Conservation (phyloP, 2,797 vertebrate genomes). For the Lacerta bilineata region DNA sequence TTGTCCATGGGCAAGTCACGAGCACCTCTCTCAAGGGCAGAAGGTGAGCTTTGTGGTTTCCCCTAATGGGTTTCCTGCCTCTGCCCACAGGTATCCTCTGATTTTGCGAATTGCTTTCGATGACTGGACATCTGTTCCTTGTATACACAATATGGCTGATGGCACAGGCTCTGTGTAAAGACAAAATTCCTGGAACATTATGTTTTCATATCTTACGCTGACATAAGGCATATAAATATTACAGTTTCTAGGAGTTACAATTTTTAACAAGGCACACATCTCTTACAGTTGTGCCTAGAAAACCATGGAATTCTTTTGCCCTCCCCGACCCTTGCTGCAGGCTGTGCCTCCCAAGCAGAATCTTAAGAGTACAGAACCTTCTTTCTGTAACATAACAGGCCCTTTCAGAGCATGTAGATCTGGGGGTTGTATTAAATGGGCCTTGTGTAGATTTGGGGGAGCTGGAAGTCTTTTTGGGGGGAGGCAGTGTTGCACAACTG, state of each 20-base stretch:
- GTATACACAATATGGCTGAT: background rate
- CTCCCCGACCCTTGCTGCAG: background rate
- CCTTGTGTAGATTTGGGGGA: background rate
- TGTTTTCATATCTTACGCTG: background rate
- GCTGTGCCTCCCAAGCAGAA: background rate
- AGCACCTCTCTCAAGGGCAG: background rate
- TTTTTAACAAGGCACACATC: background rate
- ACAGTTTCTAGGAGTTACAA: background rate
- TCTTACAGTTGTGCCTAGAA: background rate
- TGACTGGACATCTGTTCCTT: background rate
- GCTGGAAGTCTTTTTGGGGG: background rate
- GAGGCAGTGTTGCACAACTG: background rate
- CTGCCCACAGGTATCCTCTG: background rate
- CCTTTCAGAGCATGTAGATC: background rate
- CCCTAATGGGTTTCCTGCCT: background rate
- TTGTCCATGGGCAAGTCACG: background rate
- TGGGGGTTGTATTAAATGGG: background rate
- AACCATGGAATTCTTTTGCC: background rate
- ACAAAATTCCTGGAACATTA: constrained; percentile 3
- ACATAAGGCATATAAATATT: background rate
- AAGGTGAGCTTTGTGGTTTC: background rate
- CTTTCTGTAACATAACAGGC: background rate
- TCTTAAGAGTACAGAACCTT: background rate
- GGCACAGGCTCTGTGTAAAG: background rate
- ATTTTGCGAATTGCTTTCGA: background rate